These are phyloP conservation scores for Gambusia holbrooki DNA, from an alignment of 2,113 vertebrate species.

Conservation along the genomic window DNA sequence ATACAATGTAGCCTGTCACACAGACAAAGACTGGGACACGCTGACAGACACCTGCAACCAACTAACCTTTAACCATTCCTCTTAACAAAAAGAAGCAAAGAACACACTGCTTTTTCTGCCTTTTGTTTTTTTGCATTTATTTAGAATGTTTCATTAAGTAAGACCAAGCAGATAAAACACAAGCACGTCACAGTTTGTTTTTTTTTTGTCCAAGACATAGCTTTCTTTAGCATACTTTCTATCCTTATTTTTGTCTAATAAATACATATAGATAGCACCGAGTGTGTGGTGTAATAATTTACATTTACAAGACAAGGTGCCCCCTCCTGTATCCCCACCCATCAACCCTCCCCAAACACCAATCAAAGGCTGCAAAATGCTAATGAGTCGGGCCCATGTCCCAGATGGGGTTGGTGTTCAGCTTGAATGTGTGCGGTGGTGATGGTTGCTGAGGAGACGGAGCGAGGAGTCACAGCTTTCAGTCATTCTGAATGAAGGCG, in stretches of 20 bases:
- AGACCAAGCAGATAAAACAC: slow-evolving; percentile 93
- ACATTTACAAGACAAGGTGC: slow-evolving; percentile 66
- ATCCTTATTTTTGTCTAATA: slow-evolving; percentile 65
- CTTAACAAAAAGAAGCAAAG: slow-evolving; percentile 73
- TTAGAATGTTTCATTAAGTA: slow-evolving; percentile 86
- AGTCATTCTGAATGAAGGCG: slow-evolving; percentile 40
- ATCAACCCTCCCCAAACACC: slow-evolving; percentile 45
- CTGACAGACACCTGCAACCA: slow-evolving; percentile 69
- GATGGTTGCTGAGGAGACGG: slow-evolving; percentile 41
- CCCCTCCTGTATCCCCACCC: slow-evolving; percentile 35
- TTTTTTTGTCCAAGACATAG: slow-evolving; percentile 82
- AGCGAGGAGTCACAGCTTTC: slow-evolving; percentile 35
- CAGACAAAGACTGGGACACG: slow-evolving; percentile 60
- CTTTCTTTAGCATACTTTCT: slow-evolving; percentile 70
- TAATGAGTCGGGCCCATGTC: slow-evolving; percentile 80
- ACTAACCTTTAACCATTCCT: slow-evolving; percentile 49
- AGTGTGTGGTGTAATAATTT: slow-evolving; percentile 78
- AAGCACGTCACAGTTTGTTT: slow-evolving; percentile 91
- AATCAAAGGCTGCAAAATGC: slow-evolving; percentile 90
- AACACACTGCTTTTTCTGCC: slow-evolving; percentile 81
- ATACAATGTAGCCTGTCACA: slow-evolving; percentile 39
- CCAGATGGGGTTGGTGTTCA: slow-evolving; percentile 29
- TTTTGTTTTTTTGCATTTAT: slow-evolving; percentile 87
- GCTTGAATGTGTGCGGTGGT: slow-evolving; percentile 28
- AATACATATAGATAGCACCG: slow-evolving; percentile 83